These are phyloP conservation scores for Cantharis nigra DNA, from an alignment of 2,888 invertebrate genomes.

Conservation along the genomic window DNA sequence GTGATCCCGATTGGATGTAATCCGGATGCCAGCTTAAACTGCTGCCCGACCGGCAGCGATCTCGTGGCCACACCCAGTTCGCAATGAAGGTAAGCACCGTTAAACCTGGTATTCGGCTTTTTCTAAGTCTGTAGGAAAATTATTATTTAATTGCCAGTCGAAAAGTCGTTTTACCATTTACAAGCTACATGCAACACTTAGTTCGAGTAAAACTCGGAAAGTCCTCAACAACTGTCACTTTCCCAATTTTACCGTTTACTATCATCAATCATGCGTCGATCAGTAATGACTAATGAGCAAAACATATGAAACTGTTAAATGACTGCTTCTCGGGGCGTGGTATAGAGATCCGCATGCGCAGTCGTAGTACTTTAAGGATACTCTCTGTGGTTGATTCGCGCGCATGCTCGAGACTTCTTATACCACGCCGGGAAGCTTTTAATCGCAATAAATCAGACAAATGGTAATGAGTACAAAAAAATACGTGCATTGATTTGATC, in stretches of 20 bases:
- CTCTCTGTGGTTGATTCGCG: not conserved
- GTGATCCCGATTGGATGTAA: conserved; percentile 50
- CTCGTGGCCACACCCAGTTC: conserved; percentile 79
- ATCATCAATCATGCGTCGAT: not conserved
- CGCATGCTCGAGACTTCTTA: not conserved
- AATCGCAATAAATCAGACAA: not conserved
- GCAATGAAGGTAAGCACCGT: conserved; percentile 70
- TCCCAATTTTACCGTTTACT: not conserved
- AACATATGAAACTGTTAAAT: not conserved
- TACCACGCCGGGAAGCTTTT: not conserved
- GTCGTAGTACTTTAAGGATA: not conserved
- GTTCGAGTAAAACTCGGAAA: not conserved
- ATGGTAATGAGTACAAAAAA: not conserved
- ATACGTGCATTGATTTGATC: not conserved
- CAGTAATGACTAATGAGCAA: not conserved
- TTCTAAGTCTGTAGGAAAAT: conserved; percentile 74
- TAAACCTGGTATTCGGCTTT: conserved; percentile 94
- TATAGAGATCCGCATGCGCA: not conserved
- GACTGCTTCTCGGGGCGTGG: not conserved
- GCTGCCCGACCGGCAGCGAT: conserved; percentile 65
- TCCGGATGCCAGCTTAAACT: conserved; percentile 55
- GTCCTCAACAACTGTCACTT: not conserved
- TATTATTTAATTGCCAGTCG: conserved; percentile 17
- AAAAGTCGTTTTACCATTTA: not conserved
- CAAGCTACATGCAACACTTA: not conserved